Base-by-base conservation (phyloP, 2,797 vertebrate species). In the Setipinna tenuifilis region DNA sequence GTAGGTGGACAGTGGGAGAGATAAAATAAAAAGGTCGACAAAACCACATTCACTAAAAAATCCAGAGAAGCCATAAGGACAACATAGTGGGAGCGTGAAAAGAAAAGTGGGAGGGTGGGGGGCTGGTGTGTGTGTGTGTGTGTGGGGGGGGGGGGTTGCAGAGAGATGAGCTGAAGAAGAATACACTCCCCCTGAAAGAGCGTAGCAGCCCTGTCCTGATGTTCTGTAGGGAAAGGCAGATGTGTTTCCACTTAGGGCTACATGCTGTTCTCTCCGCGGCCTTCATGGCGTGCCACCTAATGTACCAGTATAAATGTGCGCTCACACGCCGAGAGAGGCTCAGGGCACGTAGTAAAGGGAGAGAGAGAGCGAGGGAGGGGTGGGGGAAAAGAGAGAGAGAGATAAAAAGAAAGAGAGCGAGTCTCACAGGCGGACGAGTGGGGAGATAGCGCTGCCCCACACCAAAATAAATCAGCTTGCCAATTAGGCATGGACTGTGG, bases 391-490 rank as follows among this genome's bases (percentile, higher is more conserved):
- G 59, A 31, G 82, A 83, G 31, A 54, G 80, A 84, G 46, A 46
- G 78, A 84, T 17, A 46, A 17, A 48, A 23, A 78, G 28, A 84
- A 2, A 62, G 25, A 54, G 17, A 84, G 59, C 59, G n/a, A 75
- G 83, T 59, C 59, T 82, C 75, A 86, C 82, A 81, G 44, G 25
- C 35, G 82, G 84, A 83, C 54, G 28, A 82, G 71, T 88, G 83
- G 46, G 31, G 48, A 83, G 75, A 84, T 86, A 61, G 50, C 83
- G 62, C 21, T 19, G 85, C 61, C 57, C 61, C 61, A 48, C 65
- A 83, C 82, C 28, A 88, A 68, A 86, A 86, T 85, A 88, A 89
- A 91, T 89, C 87, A 83, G 86, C 83, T 84, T 78, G 86, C 85
- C 87, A 91, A 84, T 89, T 88, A 89, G 87, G 85, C 81, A n/a